A percentile compares a stretch with the other conserved stretches of the same genome.
These are phyloP conservation scores for Lagopus leucura DNA, from an alignment of 2,113 vertebrate species.

Conservation along the genomic window DNA sequence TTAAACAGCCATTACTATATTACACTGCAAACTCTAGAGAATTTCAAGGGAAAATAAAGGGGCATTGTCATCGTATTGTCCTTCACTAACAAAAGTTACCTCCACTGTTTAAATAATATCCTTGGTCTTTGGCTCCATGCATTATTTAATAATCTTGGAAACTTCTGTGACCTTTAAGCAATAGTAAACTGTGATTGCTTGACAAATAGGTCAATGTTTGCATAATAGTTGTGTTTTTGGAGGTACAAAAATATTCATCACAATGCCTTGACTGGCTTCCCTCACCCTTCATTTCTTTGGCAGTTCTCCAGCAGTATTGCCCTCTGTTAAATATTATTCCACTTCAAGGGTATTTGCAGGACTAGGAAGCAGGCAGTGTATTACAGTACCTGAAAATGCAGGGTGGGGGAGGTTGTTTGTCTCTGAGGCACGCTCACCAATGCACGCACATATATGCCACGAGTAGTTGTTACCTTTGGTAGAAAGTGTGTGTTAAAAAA, in stretches of 20 bases:
- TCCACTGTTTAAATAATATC: constrained; percentile 49
- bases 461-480: background rate
- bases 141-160: constrained; percentile 68
- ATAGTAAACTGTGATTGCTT: constrained; percentile 59
- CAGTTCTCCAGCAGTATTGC: constrained; percentile 32
- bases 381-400: constrained; percentile 44
- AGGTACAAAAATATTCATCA: constrained; percentile 64
- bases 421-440: background rate
- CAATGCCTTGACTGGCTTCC: constrained; percentile 50
- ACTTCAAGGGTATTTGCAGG: constrained; percentile 70
- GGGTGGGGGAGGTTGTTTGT: background rate
- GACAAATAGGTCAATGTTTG: constrained; percentile 64
- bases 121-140: constrained; percentile 17
- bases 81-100: constrained; percentile 45
- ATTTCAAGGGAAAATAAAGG: constrained; percentile 34
- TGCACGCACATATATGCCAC: background rate
- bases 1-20: constrained; percentile 5
- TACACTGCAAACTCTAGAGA: constrained; percentile 1
- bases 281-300: constrained; percentile 51
- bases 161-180: constrained; percentile 56
- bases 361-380: constrained; percentile 63
- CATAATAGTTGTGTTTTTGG: constrained; percentile 61
- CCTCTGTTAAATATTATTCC: constrained; percentile 73
- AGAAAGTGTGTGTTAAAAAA: background rate
- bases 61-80: constrained; percentile 17